Base-by-base conservation (phyloP, 2,888 invertebrate species). In the Sialis lutaria region DNA sequence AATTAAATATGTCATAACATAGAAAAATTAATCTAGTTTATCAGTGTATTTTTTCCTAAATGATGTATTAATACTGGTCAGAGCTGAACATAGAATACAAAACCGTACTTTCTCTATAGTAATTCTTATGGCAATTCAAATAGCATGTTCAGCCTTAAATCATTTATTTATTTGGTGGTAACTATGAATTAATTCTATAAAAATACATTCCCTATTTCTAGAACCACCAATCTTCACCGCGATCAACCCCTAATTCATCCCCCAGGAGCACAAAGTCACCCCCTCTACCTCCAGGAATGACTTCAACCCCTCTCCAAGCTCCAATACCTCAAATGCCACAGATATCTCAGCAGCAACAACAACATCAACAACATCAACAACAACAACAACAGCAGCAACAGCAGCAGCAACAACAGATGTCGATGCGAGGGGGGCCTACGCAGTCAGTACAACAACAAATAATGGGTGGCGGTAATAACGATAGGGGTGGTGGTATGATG, bases 201-300 rank as follows among this genome's bases (percentile, higher is more conserved):
- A n/a, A 22, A 22, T 22, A 22, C 22, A 22, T 22, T 6, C 6
- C 8, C 6, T n/a, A 50, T 34, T 59, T 57, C 10, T 61, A 82
- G 82, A 88, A 86, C 58, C 88, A 88, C 62, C 88, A 88, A 59
- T 74, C 81, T 6, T 87, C 87, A 31, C 88, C 88, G 0, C 73
- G 87, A 40, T 88, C 88, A 10, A 88, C 88, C 2, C 88, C 87
- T 2, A 88, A 88, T 63, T 88, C 87, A 45, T 88, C 87, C 34
- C 88, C 88, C 12, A 74, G 87, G 33, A 87, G 87, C 54, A 84
- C 85, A 33, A 88, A 88, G 63, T 86, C 86, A 33, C 88, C 88
- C 1, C 87, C 88, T 1, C 67, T 80, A 54, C 73, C 79, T 30
- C 78, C 78, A 1, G 78, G 77, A 2, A 65, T 69, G 31, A 63